Base-by-base conservation (phyloP, 2,797 vertebrate genomes). In the Melanotaenia pygmaea region DNA sequence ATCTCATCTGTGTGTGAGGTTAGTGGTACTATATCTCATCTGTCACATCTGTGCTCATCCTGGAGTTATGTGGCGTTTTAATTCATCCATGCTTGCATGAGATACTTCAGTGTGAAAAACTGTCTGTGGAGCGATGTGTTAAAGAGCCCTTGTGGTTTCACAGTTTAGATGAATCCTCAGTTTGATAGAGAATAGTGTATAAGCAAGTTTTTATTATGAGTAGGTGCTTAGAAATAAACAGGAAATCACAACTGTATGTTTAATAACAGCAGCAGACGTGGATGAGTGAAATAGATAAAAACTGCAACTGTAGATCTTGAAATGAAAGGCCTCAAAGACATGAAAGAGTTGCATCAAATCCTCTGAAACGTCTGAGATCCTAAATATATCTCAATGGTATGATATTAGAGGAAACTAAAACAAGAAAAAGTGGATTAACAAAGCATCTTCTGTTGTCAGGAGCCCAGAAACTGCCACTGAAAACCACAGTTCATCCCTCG, bases 391-490 rank as follows among this genome's bases (percentile, higher is more conserved):
- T 22, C 32, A 14, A 22, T 16, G n/a, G 24, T 53, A 43, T 22
- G 5, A 10, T 73, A 66, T 45, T 7, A 12, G 22, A 3, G 34
- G 51, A 72, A 50, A 56, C 0, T 40, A 20, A 8, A 34, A 34
- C 30, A 43, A 50, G 50, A 50, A 54, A 59, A 62, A 30, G 81
- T 83, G 82, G 86, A 85, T 86, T 73, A 65, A 90, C 75, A 62
- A 79, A 67, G 51, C 85, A 88, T 85, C 76, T 92, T 93, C 89
- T 92, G 91, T 93, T 94, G 88, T 86, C 84, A 85, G 88, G 88
- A 84, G 67, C 73, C 67, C 76, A 80, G 82, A 86, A 79, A 70
- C 54, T 64, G 68, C 68, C 63, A 40, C 70, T 65, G 1, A 37
- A 54, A 80, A 64, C 59, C 60, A 77, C 72, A 45, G 5, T 22